Evolutionary conservation across 2,888 invertebrate species (phyloP), one percentile per base, ranked within the genome.

Genomic region (Eupithecia abbreviata): DNA sequence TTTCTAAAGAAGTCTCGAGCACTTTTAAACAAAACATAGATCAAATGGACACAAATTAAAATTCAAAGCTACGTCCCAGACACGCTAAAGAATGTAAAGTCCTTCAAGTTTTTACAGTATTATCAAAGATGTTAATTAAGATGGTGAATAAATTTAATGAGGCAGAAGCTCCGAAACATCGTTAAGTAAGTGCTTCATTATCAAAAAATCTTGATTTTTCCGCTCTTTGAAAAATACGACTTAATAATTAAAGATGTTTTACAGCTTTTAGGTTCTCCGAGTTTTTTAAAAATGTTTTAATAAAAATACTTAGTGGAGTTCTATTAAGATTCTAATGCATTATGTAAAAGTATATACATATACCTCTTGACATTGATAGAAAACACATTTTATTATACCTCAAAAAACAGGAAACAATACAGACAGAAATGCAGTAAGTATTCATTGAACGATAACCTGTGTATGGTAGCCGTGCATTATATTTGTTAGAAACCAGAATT

Each of bases 141-240:
- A 88, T 86, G 85, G 82, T 83, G 85, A 87, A 87, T 87, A 86
- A 86, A 87, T 90, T 88, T 84, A 89, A 88, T 89, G 87, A 88
- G 86, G 83, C 85, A 85, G 86, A 86, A 89, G 87, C 88, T 80
- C 82, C 80, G 77, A 82, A 82, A 82, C 82, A 82, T 81, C 85
- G 86, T 88, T 88, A 88, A 87, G 84, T 83, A 80, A 85, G 84
- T 81, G 85, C 85, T 87, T 87, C 86, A 87, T 89, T 89, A 88
- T 85, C 82, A 85, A 83, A 87, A 30, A 82, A 86, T 85, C 85
- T 85, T 84, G 83, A 85, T 81, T 85, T 78, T 85, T 85, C 80
- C 81, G 80, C 81, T 78, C 82, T 81, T 83, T 81, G 76, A 82
- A 81, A 81, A 83, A 80, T 79, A 81, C 81, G 80, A 79, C 80